Base-by-base conservation (phyloP, 2,113 vertebrate species). In the Oreochromis spilurus region DNA sequence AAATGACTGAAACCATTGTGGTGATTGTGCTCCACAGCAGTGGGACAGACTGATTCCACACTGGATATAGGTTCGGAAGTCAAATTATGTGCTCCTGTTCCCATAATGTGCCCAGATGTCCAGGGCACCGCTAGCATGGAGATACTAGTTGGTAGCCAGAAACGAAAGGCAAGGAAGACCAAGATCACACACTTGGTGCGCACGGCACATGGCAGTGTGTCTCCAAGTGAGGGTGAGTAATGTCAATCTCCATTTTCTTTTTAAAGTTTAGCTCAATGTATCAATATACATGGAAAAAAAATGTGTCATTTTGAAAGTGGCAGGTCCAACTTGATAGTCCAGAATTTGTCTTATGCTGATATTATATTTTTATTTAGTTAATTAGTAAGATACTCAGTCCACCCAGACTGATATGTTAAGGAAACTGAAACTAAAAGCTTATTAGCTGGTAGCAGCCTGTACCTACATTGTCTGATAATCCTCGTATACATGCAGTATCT, bases 121-220 rank as follows among this genome's bases (percentile, higher is more conserved):
- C 95, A 96, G 91, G 92, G 95, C 93, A 91, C 87, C 75, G 93
- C 96, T 93, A 96, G 89, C 60, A 96, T 97, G 88, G 98, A 98
- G 89, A 97, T 97, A 89, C 97, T 99, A 93, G 98, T 99, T 84
- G 99, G 98, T 89, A 99, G 99, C 96, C 98, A 99, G 95, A 99
- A 99, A 88, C 97, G 99, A 90, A 99, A 99, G 97, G 99, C 99
- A 40, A 97, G 99, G 88, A 99, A 99, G 97, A 98, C 96, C 87
- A 99, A 99, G 96, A 99, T 99, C 90, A 99, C 98, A 11, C 99
- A 99, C 92, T 97, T 99, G 87, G 98, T 99, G 88, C 97, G 98
- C 91, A 97, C 97, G 65, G 97, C 98, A 79, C 98, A 99, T 84
- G 97, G 99, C 83, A 96, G 97, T 58, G 96, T 98, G 85, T 99